These are phyloP conservation scores for Cylindroiulus punctatus DNA, from an alignment of 2,888 invertebrate species.

Conservation along the genomic window DNA sequence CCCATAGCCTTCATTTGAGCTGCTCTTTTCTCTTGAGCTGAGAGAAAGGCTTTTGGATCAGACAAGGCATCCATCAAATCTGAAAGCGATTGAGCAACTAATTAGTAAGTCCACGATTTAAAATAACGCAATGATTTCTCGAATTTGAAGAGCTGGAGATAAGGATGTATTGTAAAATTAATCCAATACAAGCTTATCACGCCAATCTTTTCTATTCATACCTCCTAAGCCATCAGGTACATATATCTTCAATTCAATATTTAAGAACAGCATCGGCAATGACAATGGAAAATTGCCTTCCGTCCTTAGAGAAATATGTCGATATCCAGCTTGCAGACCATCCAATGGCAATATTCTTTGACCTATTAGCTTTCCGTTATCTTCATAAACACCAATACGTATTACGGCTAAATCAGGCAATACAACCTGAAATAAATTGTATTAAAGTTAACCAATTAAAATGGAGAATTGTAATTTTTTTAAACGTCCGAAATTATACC, in stretches of 20 bases:
- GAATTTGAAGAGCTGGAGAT: background rate
- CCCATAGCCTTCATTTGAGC: conserved; percentile 96
- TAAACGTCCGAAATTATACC: too few species aligned
- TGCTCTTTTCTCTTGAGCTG: conserved; percentile 84
- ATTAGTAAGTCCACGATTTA: conserved; percentile 1
- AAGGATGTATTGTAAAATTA: background rate
- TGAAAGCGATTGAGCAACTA: conserved; percentile 64
- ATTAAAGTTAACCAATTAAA: background rate
- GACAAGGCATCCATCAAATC: conserved; percentile 98
- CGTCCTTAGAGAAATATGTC: conserved; percentile 96
- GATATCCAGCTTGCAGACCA: conserved; percentile 96
- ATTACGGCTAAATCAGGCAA: conserved; percentile 97
- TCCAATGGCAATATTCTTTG: conserved; percentile 97
- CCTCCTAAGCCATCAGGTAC: conserved; percentile 99
- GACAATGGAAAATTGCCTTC: conserved; percentile 99
- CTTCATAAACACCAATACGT: conserved; percentile 98
- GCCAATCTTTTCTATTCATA: conserved; percentile 64
- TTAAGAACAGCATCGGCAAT: conserved; percentile 97
- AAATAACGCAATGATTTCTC: background rate
- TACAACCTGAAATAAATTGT: conserved; percentile 77
- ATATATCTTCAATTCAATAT: conserved; percentile 98
- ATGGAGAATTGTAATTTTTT: too few species aligned
- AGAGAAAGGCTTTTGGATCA: conserved; percentile 91
- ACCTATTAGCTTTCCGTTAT: conserved; percentile 94
- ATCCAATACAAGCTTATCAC: background rate